Evolutionary conservation across 2,113 vertebrate species (phyloP).

Genomic region (Chamaetylas fuelleborni): DNA sequence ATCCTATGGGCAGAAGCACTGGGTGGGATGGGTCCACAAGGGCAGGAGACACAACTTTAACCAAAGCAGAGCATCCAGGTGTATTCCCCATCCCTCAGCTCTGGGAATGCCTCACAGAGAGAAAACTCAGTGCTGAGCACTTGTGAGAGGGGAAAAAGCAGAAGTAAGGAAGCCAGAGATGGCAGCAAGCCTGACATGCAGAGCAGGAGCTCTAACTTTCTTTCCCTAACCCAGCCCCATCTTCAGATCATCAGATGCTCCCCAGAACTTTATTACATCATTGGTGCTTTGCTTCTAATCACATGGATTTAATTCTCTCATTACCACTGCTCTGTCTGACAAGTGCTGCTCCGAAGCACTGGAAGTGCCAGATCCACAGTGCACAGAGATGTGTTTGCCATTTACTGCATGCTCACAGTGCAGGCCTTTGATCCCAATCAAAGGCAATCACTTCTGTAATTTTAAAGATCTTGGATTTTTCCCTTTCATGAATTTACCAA

Average conservation of each 20-base stretch:
- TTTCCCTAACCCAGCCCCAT: background rate
- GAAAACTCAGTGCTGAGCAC: background rate
- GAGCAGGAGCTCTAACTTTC: background rate
- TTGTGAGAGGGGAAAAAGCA: background rate
- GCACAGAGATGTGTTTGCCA: background rate
- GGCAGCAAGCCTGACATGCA: background rate
- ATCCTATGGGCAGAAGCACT: background rate
- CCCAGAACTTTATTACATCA: background rate
- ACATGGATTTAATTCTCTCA: slow-evolving; percentile 9
- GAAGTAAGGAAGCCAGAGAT: background rate
- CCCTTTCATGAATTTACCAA: background rate
- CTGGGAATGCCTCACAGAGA: background rate
- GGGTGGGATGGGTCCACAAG: rapidly evolving
- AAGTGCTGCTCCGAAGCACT: background rate
- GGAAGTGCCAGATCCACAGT: background rate
- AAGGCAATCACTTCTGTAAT: background rate
- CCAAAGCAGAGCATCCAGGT: background rate
- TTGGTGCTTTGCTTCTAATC: background rate
- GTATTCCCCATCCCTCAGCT: rapidly evolving
- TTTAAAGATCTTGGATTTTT: background rate
- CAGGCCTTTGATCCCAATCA: background rate
- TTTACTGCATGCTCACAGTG: background rate
- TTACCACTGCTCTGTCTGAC: background rate
- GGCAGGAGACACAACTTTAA: background rate
- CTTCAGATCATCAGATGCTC: background rate